These are phyloP conservation scores for Prinia subflava DNA, from an alignment of 2,113 vertebrate species.

Conservation along the genomic window DNA sequence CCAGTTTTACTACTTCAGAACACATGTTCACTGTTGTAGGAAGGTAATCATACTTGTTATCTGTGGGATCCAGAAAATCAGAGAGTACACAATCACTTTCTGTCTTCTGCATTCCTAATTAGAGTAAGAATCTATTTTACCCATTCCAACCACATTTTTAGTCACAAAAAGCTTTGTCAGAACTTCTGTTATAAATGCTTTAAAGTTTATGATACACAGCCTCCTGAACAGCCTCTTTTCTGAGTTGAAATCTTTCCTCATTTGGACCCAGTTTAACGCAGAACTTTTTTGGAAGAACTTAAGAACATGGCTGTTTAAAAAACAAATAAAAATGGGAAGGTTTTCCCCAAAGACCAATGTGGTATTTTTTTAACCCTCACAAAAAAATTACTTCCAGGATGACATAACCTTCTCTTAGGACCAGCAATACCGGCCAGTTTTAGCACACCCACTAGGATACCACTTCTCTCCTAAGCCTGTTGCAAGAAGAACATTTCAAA, in stretches of 20 bases:
- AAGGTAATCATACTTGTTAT: slow-evolving; percentile 93
- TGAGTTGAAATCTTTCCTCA: background rate
- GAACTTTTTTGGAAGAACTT: background rate
- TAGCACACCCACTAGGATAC: background rate
- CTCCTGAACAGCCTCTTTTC: background rate
- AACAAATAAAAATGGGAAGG: background rate
- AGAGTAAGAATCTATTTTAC: background rate
- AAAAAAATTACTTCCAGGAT: background rate
- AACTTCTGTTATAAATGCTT: background rate
- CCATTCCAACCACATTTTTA: background rate
- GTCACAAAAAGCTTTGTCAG: background rate
- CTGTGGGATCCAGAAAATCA: slow-evolving; percentile 72
- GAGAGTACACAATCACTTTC: background rate
- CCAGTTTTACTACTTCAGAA: slow-evolving; percentile 89
- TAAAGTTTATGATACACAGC: background rate
- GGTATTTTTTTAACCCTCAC: background rate
- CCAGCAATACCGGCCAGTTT: background rate
- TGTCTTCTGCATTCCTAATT: background rate
- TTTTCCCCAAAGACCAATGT: background rate
- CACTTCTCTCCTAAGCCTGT: background rate
- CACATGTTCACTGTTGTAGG: slow-evolving; percentile 95
- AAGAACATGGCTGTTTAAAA: background rate
- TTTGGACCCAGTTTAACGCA: background rate
- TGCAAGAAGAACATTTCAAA: background rate
- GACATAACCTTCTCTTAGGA: background rate